Conservation (phyloP, 2,797 vertebrate species). For the Muraenolepis orangiensis region DNA sequence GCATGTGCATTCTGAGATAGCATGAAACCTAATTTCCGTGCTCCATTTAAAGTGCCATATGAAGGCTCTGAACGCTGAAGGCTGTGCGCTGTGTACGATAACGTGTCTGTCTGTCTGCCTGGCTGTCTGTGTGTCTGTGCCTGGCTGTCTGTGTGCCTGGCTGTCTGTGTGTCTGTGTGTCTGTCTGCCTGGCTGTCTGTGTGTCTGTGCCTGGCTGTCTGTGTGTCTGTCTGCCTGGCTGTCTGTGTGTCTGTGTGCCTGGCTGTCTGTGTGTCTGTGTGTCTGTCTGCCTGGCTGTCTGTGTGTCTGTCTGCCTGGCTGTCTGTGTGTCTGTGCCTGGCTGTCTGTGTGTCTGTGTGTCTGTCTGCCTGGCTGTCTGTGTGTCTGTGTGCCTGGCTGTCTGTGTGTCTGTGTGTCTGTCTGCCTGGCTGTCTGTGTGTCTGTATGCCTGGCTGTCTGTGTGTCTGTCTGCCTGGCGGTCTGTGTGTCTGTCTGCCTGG, state of each 20-base stretch:
- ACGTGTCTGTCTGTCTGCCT: background rate
- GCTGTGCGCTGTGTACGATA: background rate
- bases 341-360: background rate
- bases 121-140: background rate
- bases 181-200: background rate
- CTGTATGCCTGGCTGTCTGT: background rate
- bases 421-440: background rate
- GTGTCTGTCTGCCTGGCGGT: background rate
- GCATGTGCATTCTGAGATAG: slow-evolving; percentile 16
- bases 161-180: background rate
- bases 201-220: too few relatives aligned
- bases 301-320: background rate
- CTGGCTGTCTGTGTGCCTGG: background rate
- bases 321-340: too few relatives aligned
- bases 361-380: background rate
- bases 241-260: background rate
- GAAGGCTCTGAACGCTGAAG: background rate
- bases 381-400: too few relatives aligned
- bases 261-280: too few relatives aligned
- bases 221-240: background rate
- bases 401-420: background rate
- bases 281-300: background rate
- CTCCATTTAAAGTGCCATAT: background rate
- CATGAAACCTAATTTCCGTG: background rate
- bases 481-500: background rate